Conservation (phyloP, 2,888 invertebrate species). For the Eristalis pertinax region DNA sequence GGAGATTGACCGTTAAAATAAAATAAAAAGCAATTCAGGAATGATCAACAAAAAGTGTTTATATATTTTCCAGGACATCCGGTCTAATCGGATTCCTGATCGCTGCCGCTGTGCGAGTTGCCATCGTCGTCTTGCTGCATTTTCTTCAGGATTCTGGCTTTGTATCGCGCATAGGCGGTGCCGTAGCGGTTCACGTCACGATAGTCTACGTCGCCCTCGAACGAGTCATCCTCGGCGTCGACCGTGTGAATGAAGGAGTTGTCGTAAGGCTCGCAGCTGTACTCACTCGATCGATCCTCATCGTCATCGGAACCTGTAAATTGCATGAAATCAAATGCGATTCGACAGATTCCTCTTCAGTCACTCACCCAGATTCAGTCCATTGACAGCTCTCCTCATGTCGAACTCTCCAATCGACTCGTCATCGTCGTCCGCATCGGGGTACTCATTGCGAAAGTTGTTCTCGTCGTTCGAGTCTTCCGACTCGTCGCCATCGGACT, state of each 20-base stretch:
- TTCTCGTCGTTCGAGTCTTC: conserved; percentile 91
- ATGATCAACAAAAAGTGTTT: not conserved
- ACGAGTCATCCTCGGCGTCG: conserved; percentile 79
- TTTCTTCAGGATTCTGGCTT: conserved; percentile 82
- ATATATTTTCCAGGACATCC: not conserved
- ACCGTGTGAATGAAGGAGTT: conserved; percentile 81
- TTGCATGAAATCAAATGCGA: not conserved
- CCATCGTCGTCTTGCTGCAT: conserved; percentile 46
- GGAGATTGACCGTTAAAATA: conserved; percentile 82
- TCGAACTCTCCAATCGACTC: conserved; percentile 80
- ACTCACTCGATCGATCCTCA: conserved; percentile 75
- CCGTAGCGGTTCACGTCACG: conserved; percentile 85
- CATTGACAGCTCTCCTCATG: conserved; percentile 84
- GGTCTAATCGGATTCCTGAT: conserved; percentile 15
- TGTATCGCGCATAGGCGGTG: conserved; percentile 86
- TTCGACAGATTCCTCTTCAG: not conserved
- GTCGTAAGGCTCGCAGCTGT: conserved; percentile 74
- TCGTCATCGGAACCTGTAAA: conserved; percentile 72
- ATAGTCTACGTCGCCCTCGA: conserved; percentile 81
- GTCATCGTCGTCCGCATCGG: conserved; percentile 85
- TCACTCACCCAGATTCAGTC: conserved; percentile 77
- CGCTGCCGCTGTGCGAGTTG: not conserved
- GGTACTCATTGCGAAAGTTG: conserved; percentile 90
- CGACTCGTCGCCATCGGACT: conserved; percentile 81
- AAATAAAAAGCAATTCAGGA: not conserved